phyloP scores from a whole-genome alignment of 1,140 invertebrate genomes.

The Scaptomyza graminum region DNA sequence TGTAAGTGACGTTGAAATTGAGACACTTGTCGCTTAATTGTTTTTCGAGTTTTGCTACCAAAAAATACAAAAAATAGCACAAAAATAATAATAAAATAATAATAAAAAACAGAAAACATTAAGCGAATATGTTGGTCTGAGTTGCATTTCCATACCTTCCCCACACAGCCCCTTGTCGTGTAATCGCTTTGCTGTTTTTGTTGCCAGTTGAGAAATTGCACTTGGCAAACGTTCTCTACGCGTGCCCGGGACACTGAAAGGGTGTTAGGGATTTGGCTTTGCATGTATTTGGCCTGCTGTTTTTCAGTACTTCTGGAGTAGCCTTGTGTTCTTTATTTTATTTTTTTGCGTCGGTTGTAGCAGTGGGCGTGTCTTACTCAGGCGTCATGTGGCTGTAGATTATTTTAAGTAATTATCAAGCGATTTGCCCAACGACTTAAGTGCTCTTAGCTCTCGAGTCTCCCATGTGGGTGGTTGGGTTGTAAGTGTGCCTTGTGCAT shows the following conservation, averaged over 20 bases:
- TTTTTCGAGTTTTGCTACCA: constrained; percentile 69
- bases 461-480: constrained; percentile 24
- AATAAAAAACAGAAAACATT: constrained; percentile 46
- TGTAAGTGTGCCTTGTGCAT: constrained; percentile 27
- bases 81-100: constrained; percentile 27
- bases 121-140: constrained; percentile 47
- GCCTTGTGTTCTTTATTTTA: constrained; percentile 27
- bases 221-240: constrained; percentile 41
- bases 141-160: constrained; percentile 25
- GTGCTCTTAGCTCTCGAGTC: constrained; percentile 60
- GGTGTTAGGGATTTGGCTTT: constrained; percentile 60
- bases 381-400: constrained; percentile 69
- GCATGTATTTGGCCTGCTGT: constrained; percentile 40
- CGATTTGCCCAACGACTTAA: constrained; percentile 74
- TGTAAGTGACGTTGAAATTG: constrained; percentile 82
- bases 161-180: background rate
- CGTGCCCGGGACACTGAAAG: constrained; percentile 67
- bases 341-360: background rate
- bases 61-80: constrained; percentile 39
- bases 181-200: constrained; percentile 48
- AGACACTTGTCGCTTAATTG: constrained; percentile 82
- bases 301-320: constrained; percentile 11
- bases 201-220: constrained; percentile 56
- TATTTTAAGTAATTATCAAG: constrained; percentile 81
- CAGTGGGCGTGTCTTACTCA: constrained; percentile 50